Conservation (phyloP, 1,140 invertebrate genomes). For the Brachionus koreanus region DNA sequence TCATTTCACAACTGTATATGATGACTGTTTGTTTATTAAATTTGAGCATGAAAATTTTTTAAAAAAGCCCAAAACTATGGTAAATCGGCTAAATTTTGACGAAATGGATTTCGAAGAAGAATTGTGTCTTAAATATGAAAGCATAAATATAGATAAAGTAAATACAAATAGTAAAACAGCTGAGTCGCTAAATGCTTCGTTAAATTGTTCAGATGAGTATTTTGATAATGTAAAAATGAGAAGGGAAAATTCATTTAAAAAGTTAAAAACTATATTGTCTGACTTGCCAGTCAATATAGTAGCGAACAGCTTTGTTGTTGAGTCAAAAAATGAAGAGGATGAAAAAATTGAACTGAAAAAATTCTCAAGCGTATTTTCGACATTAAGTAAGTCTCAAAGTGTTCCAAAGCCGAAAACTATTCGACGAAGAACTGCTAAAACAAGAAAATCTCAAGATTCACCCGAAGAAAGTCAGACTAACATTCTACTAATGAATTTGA, state of each 20-base stretch:
- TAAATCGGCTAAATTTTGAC: neutral
- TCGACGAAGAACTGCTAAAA: neutral
- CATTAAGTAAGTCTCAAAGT: neutral
- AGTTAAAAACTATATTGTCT: slow-evolving; percentile 1
- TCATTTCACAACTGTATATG: neutral
- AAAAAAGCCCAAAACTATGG: neutral
- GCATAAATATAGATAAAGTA: slow-evolving; percentile 39
- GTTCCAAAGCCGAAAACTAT: neutral
- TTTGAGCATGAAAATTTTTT: slow-evolving; percentile 8
- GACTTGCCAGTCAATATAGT: slow-evolving; percentile 23
- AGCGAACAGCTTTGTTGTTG: neutral
- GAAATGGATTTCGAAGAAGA: slow-evolving; percentile 36
- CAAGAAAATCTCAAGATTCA: neutral
- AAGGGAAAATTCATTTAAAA: slow-evolving; percentile 7
- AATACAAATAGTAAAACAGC: neutral
- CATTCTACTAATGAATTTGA: neutral
- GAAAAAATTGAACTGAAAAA: neutral
- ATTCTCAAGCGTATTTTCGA: neutral
- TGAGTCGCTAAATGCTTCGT: neutral
- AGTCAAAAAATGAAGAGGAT: neutral
- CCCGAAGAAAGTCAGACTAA: neutral
- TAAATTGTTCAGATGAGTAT: neutral
- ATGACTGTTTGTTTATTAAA: slow-evolving; percentile 1
- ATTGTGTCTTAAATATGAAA: slow-evolving; percentile 24
- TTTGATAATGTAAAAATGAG: neutral